A percentile compares a stretch with the other conserved stretches of the same genome.
These are phyloP conservation scores for Tubulanus polymorphus DNA, from an alignment of 2,888 invertebrate genomes.

Conservation along the genomic window DNA sequence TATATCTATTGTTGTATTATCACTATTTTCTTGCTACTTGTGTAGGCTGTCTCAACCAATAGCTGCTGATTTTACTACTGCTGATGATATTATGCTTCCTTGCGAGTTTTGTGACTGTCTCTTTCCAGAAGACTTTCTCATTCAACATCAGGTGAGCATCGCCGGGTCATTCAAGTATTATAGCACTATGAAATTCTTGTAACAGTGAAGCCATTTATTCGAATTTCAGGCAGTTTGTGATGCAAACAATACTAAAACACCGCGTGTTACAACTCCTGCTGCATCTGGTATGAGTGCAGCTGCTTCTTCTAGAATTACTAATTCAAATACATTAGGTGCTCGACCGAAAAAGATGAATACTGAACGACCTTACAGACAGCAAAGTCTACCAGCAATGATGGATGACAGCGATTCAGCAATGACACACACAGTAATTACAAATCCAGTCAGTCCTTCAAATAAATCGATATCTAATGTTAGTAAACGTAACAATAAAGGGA, in stretches of 20 bases:
- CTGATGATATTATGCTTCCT: conserved; percentile 45
- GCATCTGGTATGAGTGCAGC: background rate
- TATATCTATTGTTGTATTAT: no score
- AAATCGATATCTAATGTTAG: background rate
- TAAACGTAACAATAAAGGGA: background rate
- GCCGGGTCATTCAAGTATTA: background rate
- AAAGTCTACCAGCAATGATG: no score
- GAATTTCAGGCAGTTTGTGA: conserved; percentile 31
- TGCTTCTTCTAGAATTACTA: background rate
- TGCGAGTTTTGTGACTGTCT: conserved; percentile 61
- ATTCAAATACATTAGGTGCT: no score
- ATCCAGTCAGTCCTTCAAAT: no score
- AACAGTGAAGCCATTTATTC: background rate
- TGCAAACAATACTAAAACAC: conserved; percentile 23
- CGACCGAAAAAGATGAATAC: no score
- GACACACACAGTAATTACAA: no score
- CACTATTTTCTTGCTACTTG: no score
- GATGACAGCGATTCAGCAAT: background rate
- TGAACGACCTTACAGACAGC: no score
- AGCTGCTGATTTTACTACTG: conserved; percentile 4
- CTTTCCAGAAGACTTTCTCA: conserved; percentile 57
- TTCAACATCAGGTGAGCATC: conserved; percentile 56
- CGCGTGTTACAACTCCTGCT: conserved; percentile 24
- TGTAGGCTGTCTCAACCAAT: background rate
- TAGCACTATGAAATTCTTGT: no score